phyloP scores from a whole-genome alignment of 2,113 vertebrate genomes.

The Ciconia boyciana region DNA sequence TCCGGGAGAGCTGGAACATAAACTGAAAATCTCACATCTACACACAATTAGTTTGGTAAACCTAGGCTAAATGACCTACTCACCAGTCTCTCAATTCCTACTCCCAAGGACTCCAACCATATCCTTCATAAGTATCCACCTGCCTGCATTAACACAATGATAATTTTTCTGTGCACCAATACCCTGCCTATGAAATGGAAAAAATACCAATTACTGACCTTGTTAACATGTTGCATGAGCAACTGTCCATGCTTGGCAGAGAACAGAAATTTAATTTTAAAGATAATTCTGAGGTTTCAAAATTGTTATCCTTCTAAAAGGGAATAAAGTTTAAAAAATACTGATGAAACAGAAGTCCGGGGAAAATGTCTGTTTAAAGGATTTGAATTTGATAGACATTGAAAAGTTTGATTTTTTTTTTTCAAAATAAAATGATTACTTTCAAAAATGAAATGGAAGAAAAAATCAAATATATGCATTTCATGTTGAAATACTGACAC shows the following conservation, averaged over 20 bases:
- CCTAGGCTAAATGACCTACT: not conserved
- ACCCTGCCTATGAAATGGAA: not conserved
- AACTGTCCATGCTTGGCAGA: not conserved
- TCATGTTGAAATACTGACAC: not conserved
- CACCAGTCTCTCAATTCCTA: not conserved
- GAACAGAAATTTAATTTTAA: not conserved
- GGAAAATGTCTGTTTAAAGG: not conserved
- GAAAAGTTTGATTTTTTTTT: not conserved
- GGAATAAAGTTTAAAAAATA: not conserved
- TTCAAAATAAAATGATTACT: not conserved
- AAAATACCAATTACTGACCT: not conserved
- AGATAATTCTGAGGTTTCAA: not conserved
- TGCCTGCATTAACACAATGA: fast-evolving
- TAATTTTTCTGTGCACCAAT: not conserved
- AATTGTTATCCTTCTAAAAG: not conserved
- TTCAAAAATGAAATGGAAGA: not conserved
- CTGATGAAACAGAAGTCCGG: not conserved
- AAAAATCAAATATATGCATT: not conserved
- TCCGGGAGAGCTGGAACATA: not conserved
- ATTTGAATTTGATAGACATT: not conserved
- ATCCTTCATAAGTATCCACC: not conserved
- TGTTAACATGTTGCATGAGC: not conserved
- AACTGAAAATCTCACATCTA: not conserved
- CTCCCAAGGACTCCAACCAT: not conserved
- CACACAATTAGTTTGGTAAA: not conserved